Evolutionary conservation across 2,113 vertebrate genomes (phyloP).

Genomic region (Rhynchopsitta pachyrhyncha): DNA sequence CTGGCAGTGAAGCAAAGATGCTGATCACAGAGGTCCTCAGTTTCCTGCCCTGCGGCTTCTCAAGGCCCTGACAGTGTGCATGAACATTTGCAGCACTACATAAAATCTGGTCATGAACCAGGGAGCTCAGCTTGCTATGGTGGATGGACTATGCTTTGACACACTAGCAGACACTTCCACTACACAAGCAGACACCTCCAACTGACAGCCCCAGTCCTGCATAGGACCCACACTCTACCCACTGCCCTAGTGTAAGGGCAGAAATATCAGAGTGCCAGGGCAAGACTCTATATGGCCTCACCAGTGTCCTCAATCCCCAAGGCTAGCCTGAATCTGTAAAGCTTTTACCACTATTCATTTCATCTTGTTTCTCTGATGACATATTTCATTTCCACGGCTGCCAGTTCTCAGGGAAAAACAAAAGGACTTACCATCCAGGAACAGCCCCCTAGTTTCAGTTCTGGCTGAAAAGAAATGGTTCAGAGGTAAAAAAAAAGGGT

Average conservation of each 20-base stretch:
- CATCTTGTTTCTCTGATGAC: background rate
- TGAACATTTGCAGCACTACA: background rate
- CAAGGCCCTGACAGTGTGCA: background rate
- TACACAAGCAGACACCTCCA: background rate
- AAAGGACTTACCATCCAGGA: background rate
- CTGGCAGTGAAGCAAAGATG: background rate
- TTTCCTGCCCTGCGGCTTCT: background rate
- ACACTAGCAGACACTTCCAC: background rate
- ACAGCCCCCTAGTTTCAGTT: background rate
- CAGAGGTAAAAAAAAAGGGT: background rate
- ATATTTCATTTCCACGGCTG: background rate
- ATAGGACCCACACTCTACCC: too few species aligned
- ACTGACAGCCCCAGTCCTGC: background rate
- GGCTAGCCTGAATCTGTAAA: background rate
- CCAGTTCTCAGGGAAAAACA: background rate
- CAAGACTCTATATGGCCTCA: background rate
- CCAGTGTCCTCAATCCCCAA: background rate
- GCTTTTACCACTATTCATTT: background rate
- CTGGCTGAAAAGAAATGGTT: background rate
- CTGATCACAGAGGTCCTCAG: background rate
- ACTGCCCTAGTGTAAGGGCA: background rate
- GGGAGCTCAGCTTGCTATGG: background rate
- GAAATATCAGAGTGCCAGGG: background rate
- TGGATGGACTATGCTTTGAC: background rate
- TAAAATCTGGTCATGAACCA: background rate